Conservation (phyloP, 2,888 invertebrate species). For the Octonoba sinensis region DNA sequence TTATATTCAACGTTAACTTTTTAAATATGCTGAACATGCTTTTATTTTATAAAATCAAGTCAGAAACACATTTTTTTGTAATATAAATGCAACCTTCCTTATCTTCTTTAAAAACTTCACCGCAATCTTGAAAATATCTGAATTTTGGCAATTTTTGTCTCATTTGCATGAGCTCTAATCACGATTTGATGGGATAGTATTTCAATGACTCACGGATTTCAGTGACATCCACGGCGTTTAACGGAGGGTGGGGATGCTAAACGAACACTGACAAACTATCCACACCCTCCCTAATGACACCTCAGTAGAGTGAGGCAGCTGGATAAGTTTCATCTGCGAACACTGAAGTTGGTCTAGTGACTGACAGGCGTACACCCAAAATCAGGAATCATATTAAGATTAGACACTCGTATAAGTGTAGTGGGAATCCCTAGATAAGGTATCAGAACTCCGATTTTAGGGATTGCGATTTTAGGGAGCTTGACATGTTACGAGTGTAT, state of each 20-base stretch:
- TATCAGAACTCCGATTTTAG: no score
- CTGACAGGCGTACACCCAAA: slow-evolving; percentile 42
- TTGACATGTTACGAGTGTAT: no score
- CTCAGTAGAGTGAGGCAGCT: slow-evolving; percentile 23
- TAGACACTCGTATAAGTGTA: no score
- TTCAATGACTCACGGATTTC: slow-evolving; percentile 26
- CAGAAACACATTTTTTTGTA: no score
- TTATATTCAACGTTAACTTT: no score
- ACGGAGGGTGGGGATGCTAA: slow-evolving; percentile 41
- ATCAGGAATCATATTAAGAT: slow-evolving; percentile 5
- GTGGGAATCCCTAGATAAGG: no score
- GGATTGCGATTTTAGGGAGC: no score
- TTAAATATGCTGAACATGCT: background rate
- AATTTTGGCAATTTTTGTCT: background rate
- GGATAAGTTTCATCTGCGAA: slow-evolving; percentile 20
- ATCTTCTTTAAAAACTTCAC: no score
- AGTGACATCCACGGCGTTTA: slow-evolving; percentile 42
- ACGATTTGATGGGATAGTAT: background rate
- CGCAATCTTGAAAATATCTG: no score
- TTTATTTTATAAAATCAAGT: no score
- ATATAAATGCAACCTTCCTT: no score
- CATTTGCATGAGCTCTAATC: slow-evolving; percentile 23
- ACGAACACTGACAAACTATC: slow-evolving; percentile 32
- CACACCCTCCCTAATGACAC: slow-evolving; percentile 60
- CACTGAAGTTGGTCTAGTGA: slow-evolving; percentile 3